phyloP scores from a whole-genome alignment of 2,113 vertebrate species.

The Pterocles gutturalis region DNA sequence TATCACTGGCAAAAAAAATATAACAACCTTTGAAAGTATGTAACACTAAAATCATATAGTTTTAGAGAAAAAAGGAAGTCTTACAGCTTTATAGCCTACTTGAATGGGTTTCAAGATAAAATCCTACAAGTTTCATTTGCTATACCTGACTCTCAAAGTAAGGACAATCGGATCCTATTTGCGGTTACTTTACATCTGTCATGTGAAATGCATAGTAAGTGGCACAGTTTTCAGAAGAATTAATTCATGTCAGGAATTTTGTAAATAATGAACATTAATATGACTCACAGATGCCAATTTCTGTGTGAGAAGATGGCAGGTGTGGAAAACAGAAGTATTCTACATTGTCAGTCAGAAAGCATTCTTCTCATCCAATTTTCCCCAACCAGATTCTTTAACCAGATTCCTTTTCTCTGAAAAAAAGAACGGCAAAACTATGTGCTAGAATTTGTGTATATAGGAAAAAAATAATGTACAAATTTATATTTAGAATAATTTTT shows the following conservation, averaged over 20 bases:
- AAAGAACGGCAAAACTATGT: neutral
- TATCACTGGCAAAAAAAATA: neutral
- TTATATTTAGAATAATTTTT: neutral
- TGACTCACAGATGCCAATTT: neutral
- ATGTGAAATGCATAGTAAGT: neutral
- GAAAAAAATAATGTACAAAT: neutral
- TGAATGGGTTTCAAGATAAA: neutral
- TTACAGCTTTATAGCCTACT: neutral
- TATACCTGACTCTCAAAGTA: neutral
- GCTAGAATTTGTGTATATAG: neutral
- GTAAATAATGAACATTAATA: neutral
- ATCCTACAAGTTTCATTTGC: neutral
- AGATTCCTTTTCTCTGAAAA: neutral
- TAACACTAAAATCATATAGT: neutral
- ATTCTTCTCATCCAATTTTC: neutral
- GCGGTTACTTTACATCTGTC: neutral
- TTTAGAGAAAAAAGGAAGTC: neutral
- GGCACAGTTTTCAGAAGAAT: neutral
- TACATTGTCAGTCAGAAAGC: neutral
- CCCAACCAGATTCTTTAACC: fast-evolving
- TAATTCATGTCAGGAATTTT: neutral
- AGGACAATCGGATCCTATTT: neutral
- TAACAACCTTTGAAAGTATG: neutral
- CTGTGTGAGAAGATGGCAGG: neutral
- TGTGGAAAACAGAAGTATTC: neutral